A percentile compares a stretch with the other conserved stretches of the same genome.
phyloP scores from a whole-genome alignment of 2,113 vertebrate genomes.

The Mugil cephalus region DNA sequence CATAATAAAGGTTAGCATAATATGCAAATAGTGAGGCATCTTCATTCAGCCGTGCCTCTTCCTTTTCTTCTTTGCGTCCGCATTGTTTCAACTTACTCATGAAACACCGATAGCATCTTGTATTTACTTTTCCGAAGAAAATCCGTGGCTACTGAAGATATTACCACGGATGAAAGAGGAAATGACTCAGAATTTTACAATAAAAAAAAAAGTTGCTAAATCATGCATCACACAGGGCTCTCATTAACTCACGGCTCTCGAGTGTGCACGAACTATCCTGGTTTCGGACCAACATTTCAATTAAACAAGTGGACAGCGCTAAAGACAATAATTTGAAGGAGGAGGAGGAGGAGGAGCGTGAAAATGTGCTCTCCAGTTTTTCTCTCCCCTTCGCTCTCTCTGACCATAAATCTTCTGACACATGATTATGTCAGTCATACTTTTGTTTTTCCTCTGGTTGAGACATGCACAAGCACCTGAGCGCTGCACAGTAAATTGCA shows the following conservation, averaged over 20 bases:
- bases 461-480: conserved; percentile 85
- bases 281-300: conserved; percentile 64
- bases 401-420: conserved; percentile 85
- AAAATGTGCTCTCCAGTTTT: conserved; percentile 73
- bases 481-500: conserved; percentile 78
- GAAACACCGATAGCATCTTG: not conserved
- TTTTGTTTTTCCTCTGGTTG: conserved; percentile 85
- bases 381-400: conserved; percentile 69
- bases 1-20: not conserved
- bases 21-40: not conserved
- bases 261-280: conserved; percentile 28
- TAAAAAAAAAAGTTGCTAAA: conserved; percentile 61
- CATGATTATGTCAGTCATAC: conserved; percentile 85
- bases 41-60: not conserved
- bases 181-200: conserved; percentile 54
- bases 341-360: conserved; percentile 48
- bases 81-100: not conserved
- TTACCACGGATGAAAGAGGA: conserved; percentile 34
- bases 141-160: conserved; percentile 11
- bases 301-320: conserved; percentile 70
- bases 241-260: conserved; percentile 42
- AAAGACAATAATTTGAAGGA: conserved; percentile 81
- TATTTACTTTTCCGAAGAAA: conserved; percentile 14
- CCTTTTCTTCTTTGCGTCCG: not conserved
- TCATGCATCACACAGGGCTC: conserved; percentile 40